These are phyloP conservation scores for Periparus ater DNA, from an alignment of 2,797 vertebrate species.

Conservation along the genomic window DNA sequence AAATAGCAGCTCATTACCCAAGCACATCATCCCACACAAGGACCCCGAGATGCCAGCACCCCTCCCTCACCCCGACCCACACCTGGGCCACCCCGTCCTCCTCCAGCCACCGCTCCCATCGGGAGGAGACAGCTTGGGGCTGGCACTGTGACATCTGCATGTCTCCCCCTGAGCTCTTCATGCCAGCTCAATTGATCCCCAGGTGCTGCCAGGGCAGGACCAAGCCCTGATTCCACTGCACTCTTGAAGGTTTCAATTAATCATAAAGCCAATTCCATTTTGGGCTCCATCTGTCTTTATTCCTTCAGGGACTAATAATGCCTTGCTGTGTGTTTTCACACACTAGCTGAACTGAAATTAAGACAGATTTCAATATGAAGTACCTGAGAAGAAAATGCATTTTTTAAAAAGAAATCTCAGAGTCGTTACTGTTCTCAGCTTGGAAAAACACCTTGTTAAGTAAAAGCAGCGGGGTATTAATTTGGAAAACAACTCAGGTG, in stretches of 20 bases:
- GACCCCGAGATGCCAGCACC: fast-evolving
- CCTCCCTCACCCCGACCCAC: neutral
- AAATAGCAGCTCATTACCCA: neutral
- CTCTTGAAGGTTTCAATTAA: constrained; percentile 73
- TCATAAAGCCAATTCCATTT: constrained; percentile 74
- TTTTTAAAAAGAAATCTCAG: constrained; percentile 44
- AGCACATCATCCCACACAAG: fast-evolving
- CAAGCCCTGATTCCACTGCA: constrained; percentile 52
- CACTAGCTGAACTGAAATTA: constrained; percentile 72
- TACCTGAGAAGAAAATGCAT: constrained; percentile 64
- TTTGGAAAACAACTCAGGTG: constrained; percentile 32
- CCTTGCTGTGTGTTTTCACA: constrained; percentile 72
- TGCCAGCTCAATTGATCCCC: constrained; percentile 3
- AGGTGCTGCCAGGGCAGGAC: constrained; percentile 12
- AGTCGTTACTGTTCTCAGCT: constrained; percentile 37
- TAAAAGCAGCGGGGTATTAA: constrained; percentile 7
- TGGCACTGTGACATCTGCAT: neutral
- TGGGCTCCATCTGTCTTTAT: constrained; percentile 75
- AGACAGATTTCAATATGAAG: constrained; percentile 70
- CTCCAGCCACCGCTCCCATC: neutral
- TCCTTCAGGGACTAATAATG: constrained; percentile 75
- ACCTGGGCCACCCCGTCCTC: neutral
- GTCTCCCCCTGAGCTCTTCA: neutral
- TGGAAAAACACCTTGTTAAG: constrained; percentile 39
- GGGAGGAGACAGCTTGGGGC: neutral